phyloP scores from a whole-genome alignment of 2,797 vertebrate genomes.

The Thunnus albacares region DNA sequence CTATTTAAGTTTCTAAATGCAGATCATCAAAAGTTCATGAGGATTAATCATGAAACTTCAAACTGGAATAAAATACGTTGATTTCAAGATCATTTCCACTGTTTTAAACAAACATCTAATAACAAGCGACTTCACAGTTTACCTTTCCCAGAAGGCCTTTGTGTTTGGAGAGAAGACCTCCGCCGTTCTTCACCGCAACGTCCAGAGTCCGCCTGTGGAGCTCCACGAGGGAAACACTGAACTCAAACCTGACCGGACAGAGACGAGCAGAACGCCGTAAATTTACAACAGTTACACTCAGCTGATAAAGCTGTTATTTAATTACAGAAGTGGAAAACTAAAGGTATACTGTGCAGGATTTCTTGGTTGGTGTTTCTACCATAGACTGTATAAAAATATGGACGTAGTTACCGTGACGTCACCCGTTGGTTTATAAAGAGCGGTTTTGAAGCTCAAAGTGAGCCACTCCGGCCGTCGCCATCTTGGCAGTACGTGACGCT shows the following conservation, averaged over 20 bases:
- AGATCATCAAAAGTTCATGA: neutral
- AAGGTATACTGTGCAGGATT: too few relatives aligned
- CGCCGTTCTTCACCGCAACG: constrained; percentile 96
- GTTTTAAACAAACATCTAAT: neutral
- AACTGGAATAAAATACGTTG: neutral
- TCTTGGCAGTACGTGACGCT: too few relatives aligned
- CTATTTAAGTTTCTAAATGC: neutral
- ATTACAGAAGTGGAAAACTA: neutral
- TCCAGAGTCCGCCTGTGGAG: constrained; percentile 93
- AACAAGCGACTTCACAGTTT: neutral
- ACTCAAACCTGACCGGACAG: constrained; percentile 91
- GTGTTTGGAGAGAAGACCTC: constrained; percentile 95
- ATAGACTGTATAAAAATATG: too few relatives aligned
- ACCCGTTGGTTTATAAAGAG: too few relatives aligned
- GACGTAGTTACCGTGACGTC: too few relatives aligned
- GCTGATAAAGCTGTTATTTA: too few relatives aligned
- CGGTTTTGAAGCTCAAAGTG: too few relatives aligned
- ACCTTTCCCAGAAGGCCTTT: constrained; percentile 98
- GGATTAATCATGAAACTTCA: neutral
- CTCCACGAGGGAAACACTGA: constrained; percentile 92
- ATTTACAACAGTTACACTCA: neutral
- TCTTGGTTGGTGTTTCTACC: too few relatives aligned
- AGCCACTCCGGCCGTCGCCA: too few relatives aligned
- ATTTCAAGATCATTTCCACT: neutral
- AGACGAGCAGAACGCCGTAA: neutral